A percentile compares a stretch with the other conserved stretches of the same genome.
Conservation (phyloP, 2,797 vertebrate genomes). For the Sitta carolinensis region DNA sequence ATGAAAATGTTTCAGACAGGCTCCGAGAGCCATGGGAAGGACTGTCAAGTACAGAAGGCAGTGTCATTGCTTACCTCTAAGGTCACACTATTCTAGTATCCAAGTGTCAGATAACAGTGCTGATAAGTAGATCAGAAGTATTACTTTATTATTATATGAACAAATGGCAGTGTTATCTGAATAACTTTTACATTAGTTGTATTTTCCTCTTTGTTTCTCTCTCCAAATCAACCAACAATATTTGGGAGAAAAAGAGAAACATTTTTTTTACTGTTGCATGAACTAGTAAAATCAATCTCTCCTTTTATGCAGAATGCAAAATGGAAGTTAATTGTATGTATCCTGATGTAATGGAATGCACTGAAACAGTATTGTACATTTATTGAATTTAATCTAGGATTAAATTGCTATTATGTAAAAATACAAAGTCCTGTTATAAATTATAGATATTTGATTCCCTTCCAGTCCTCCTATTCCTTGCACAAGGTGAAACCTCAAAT, state of each 20-base stretch:
- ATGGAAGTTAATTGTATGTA: constrained; percentile 24
- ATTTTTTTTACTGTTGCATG: not conserved
- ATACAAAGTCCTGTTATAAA: not conserved
- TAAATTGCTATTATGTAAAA: constrained; percentile 35
- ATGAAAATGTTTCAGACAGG: constrained; percentile 25
- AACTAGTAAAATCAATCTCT: not conserved
- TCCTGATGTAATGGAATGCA: not conserved
- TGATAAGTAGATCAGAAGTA: constrained; percentile 56
- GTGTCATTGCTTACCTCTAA: constrained; percentile 60
- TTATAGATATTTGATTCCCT: not conserved
- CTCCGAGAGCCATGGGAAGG: constrained; percentile 25
- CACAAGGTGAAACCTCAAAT: not conserved
- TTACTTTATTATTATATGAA: constrained; percentile 57
- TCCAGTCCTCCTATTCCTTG: not conserved
- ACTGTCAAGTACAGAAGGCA: constrained; percentile 34
- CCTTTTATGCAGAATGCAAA: not conserved
- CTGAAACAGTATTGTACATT: not conserved
- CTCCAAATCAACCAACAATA: not conserved
- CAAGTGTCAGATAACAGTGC: constrained; percentile 53
- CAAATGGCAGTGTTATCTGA: constrained; percentile 28
- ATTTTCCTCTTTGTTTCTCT: not conserved
- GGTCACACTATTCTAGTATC: constrained; percentile 55
- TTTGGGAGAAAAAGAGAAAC: not conserved
- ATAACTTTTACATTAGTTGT: constrained; percentile 3
- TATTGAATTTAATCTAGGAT: constrained; percentile 42